phyloP scores from a whole-genome alignment of 2,113 vertebrate genomes.

The Cricetomys ansorgei region DNA sequence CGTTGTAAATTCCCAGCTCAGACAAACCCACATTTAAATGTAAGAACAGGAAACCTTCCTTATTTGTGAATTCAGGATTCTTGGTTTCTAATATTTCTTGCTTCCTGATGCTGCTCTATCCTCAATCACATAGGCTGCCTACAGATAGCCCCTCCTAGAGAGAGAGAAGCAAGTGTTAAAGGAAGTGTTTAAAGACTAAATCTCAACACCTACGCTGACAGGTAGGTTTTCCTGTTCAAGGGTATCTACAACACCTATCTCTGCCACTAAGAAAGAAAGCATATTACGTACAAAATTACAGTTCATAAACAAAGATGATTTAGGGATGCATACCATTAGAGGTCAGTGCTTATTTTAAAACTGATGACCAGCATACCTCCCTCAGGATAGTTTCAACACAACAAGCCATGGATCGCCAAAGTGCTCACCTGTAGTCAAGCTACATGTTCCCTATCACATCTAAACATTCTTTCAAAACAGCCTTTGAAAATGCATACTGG shows the following conservation, averaged over 20 bases:
- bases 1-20: constrained; percentile 79
- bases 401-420: background rate
- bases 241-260: constrained; percentile 37
- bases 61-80: constrained; percentile 81
- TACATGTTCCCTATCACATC: constrained; percentile 19
- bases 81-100: constrained; percentile 81
- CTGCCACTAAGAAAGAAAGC: constrained; percentile 40
- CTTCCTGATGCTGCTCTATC: constrained; percentile 82
- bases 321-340: constrained; percentile 39
- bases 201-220: constrained; percentile 53
- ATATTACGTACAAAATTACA: constrained; percentile 58
- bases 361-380: constrained; percentile 36
- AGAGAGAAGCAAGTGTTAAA: constrained; percentile 81
- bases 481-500: background rate
- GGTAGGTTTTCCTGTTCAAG: constrained; percentile 47
- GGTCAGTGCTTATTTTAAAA: constrained; percentile 44
- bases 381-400: background rate
- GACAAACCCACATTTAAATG: constrained; percentile 81
- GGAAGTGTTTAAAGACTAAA: constrained; percentile 69
- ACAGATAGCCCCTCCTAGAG: constrained; percentile 81
- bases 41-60: constrained; percentile 81
- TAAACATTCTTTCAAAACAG: constrained; percentile 40
- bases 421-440: constrained; percentile 9
- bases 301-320: constrained; percentile 46
- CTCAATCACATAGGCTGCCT: constrained; percentile 82